A percentile compares a stretch with the other conserved stretches of the same genome.
Conservation (phyloP, 1,140 invertebrate genomes). For the Pogonus chalceus region DNA sequence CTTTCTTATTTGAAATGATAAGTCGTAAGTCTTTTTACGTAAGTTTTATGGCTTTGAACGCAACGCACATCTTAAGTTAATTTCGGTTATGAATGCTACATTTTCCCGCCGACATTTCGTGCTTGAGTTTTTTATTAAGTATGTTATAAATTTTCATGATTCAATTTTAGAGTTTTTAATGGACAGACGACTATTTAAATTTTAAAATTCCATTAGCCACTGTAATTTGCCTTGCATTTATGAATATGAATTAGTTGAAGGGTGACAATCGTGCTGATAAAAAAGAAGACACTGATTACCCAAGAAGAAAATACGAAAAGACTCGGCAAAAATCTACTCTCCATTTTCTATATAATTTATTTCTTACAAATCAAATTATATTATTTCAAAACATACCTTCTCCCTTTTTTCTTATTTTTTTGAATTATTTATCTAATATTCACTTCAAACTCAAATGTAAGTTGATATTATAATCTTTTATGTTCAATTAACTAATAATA, state of each 20-base stretch:
- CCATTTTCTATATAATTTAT: too few species aligned
- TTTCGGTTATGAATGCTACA: neutral
- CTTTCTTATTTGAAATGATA: too few species aligned
- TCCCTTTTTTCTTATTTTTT: too few species aligned
- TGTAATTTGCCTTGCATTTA: conserved; percentile 2
- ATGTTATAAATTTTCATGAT: conserved; percentile 7
- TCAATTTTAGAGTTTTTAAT: conserved; percentile 8
- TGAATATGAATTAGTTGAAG: conserved; percentile 3
- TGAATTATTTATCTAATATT: too few species aligned
- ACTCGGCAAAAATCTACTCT: neutral
- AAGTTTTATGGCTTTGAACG: neutral
- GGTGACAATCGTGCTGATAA: neutral
- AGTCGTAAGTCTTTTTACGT: too few species aligned
- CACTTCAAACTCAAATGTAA: too few species aligned
- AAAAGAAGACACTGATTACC: neutral
- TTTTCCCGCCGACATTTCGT: neutral
- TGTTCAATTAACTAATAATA: too few species aligned
- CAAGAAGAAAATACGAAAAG: neutral
- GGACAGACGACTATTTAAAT: conserved; percentile 2
- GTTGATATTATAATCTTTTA: too few species aligned
- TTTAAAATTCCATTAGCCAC: conserved; percentile 6
- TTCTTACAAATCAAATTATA: too few species aligned
- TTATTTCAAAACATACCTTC: too few species aligned
- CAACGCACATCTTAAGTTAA: neutral
- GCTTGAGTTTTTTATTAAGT: neutral